Base-by-base conservation (phyloP, 2,113 vertebrate genomes). In the Hymenochirus boettgeri region DNA sequence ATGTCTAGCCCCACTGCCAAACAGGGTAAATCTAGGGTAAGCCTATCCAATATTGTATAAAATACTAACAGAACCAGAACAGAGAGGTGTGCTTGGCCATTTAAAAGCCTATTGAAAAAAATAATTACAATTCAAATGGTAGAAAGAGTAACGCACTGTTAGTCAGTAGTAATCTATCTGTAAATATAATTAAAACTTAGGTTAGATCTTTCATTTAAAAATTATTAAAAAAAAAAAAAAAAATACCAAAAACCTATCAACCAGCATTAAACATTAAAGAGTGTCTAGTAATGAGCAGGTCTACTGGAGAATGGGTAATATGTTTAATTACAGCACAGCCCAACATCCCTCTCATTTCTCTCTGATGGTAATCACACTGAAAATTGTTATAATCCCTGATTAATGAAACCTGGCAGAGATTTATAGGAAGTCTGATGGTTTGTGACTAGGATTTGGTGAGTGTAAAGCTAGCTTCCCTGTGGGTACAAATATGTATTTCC, bases 391-490 rank as follows among this genome's bases (percentile, higher is more conserved):
- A 67, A 67, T 67, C 23, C 70, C 47, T 62, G 31, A 42, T 47
- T 64, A 65, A 62, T 65, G 56, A 42, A 61, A 52, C 47, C 51
- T 59, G 64, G 64, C 64, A 59, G 47, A 67, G 64, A 67, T 67
- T 67, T 67, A 67, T 67, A 59, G 37, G 56, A 52, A 25, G 31
- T 69, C 73, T 83, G 77, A 71, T 75, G 73, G 57, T 58, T 52
- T 67, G 56, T 67, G 64, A 67, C 57, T 50, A 51, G 46, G 47
- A 52, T 58, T 67, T 67, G 64, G 46, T n/a, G 46, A 58, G 45
- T 52, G 56, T 57, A 39, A 58, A 52, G 29, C 50, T 25, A 59
- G 22, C 55, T 47, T 59, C 56, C 64, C 64, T 24, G 46, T 67
- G 64, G 47, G 25, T 67, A 67, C 54, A 48, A 66, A 57, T 66